Conservation (phyloP, 2,113 vertebrate genomes). For the Lethenteron reissneri region DNA sequence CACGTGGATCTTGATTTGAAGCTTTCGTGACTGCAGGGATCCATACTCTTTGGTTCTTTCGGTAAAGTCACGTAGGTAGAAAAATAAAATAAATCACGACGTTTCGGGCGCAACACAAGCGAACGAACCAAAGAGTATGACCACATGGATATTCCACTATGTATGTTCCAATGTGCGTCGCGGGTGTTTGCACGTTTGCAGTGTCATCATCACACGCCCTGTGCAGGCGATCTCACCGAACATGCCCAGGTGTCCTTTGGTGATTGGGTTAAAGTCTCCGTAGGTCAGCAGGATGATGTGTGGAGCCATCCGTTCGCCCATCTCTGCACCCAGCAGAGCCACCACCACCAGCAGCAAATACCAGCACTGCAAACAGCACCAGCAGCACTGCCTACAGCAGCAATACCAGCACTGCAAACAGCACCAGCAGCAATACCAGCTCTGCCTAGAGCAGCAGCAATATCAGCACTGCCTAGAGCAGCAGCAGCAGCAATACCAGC, state of each 20-base stretch:
- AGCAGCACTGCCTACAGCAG: background rate
- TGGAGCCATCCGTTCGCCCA: background rate
- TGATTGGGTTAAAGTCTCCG: slow-evolving; percentile 1
- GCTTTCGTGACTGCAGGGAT: too few species aligned
- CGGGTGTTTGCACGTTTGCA: too few species aligned
- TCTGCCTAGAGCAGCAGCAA: background rate
- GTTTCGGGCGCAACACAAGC: too few species aligned
- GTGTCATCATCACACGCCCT: too few species aligned
- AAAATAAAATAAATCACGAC: too few species aligned
- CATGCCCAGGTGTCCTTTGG: slow-evolving; percentile 4
- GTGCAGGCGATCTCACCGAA: background rate
- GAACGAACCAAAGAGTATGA: too few species aligned
- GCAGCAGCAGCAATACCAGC: background rate
- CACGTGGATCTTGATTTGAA: too few species aligned
- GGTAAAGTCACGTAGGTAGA: too few species aligned
- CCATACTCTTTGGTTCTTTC: too few species aligned
- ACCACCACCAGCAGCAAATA: background rate
- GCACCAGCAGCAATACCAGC: background rate
- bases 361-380: background rate
- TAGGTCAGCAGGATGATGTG: background rate
- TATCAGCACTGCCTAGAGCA: background rate
- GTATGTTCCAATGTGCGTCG: too few species aligned
- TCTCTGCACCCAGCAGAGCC: background rate
- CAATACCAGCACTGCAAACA: background rate
- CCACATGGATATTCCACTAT: too few species aligned